Evolutionary conservation across 2,888 invertebrate species (phyloP), one percentile per base, ranked within the genome.

Genomic region (Teleiodes luculella): DNA sequence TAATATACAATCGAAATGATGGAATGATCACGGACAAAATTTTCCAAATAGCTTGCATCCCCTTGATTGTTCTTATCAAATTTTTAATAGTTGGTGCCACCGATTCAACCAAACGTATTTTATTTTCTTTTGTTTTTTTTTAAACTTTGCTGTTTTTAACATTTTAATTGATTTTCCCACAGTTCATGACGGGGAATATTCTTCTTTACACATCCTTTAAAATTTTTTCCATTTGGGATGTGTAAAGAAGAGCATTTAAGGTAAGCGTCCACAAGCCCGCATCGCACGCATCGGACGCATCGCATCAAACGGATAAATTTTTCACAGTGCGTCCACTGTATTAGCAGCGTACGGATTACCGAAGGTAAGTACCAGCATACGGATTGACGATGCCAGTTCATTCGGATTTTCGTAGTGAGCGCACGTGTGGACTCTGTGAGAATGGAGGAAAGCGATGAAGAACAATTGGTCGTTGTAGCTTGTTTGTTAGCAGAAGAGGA

Each of bases 281-380:
- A 48, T 24, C 48, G 35, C 16, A 48, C 48, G 35, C 48, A 48
- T 48, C 35, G 48, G 36, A 52, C 35, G 52, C 28, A 47, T 47
- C 47, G 47, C 30, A 47, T 47, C 28, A 47, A 47, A 47, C 47
- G 33, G 33, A 24, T 47, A 3, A 4, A 30, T 47, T 47, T 43
- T 14, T 20, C n/a, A 43, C 14, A 43, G 6, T 43, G 43, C 43
- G 33, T 8, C 14, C 47, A 30, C 28, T 20, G 24, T 47, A 28
- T 13, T 11, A 4, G 47, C 18, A 20, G 33, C 13, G 14, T 8
- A 6, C 30, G 30, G 30, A 30, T 30, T 30, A 8, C 30, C 30
- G n/a, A 30, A 30, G 5, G 30, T 8, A 8, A 13, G 24, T 20
- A 30, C 10, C 33, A 13, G 47, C 47, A 47, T 28, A 28, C 47